Conservation (phyloP, 2,888 invertebrate genomes). For the Drosophila parthenogenetica region DNA sequence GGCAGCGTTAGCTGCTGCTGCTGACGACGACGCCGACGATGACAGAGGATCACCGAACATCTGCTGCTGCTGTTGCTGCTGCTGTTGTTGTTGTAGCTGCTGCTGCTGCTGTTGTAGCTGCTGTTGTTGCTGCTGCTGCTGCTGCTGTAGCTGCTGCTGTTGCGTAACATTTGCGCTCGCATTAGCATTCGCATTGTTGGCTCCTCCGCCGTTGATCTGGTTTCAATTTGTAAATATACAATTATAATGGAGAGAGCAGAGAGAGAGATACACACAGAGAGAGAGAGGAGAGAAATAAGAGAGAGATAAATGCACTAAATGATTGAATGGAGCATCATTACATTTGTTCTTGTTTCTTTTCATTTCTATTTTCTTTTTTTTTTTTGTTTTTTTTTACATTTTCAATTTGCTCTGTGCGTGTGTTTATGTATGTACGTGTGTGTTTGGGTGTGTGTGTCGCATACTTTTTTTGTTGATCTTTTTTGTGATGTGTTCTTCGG, state of each 20-base stretch:
- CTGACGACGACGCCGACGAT: constrained; percentile 51
- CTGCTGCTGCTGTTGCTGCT: constrained; percentile 43
- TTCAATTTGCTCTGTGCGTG: constrained; percentile 26
- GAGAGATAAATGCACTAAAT: constrained; percentile 78
- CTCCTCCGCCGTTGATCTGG: constrained; percentile 80
- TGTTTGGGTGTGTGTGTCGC: constrained; percentile 19
- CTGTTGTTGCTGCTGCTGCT: constrained; percentile 39
- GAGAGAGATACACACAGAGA: constrained; percentile 67
- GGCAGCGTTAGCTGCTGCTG: constrained; percentile 38
- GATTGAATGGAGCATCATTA: constrained; percentile 68
- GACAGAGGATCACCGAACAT: constrained; percentile 44
- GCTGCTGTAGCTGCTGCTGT: constrained; percentile 37
- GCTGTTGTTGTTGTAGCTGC: constrained; percentile 35
- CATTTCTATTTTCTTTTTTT: constrained; percentile 1
- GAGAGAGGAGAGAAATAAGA: constrained; percentile 54
- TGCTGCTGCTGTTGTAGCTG: constrained; percentile 46
- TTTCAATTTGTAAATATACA: constrained; percentile 79
- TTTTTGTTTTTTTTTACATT: constrained; percentile 14
- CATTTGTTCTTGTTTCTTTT: constrained; percentile 29
- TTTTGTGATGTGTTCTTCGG: not conserved
- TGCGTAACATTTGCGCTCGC: constrained; percentile 28
- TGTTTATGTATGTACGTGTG: constrained; percentile 5
- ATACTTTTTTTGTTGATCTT: constrained; percentile 14
- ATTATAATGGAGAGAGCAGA: constrained; percentile 79
- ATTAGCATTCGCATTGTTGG: constrained; percentile 32